Percentiles rank a stretch among this genome's conserved stretches.
phyloP scores from a whole-genome alignment of 2,888 invertebrate species.

The Drymonia ruficornis region DNA sequence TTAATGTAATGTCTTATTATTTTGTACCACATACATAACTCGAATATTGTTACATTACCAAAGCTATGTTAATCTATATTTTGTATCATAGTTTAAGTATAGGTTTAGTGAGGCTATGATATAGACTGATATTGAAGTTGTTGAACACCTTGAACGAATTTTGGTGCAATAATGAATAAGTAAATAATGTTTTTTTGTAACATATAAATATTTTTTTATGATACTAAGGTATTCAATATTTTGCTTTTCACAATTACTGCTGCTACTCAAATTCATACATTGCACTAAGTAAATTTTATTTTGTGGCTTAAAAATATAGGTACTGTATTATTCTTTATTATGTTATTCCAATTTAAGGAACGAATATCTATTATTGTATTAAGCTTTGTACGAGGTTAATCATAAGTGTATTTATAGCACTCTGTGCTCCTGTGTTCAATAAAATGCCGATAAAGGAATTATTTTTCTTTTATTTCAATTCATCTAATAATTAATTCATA shows the following conservation, averaged over 20 bases:
- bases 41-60: slow-evolving; percentile 48
- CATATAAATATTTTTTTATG: slow-evolving; percentile 9
- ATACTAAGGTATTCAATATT: slow-evolving; percentile 13
- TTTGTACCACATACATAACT: slow-evolving; percentile 8
- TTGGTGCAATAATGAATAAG: slow-evolving; percentile 13
- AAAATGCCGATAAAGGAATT: slow-evolving; percentile 50
- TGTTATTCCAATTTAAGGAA: slow-evolving; percentile 18
- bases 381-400: slow-evolving; percentile 49
- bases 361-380: slow-evolving; percentile 36
- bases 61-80: slow-evolving; percentile 50
- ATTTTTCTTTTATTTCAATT: slow-evolving; percentile 13
- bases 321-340: slow-evolving; percentile 12
- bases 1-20: neutral
- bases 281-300: slow-evolving; percentile 2
- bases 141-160: slow-evolving; percentile 22
- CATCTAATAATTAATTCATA: neutral
- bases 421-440: slow-evolving; percentile 67
- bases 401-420: slow-evolving; percentile 57
- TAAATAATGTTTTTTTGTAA: slow-evolving; percentile 10
- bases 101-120: slow-evolving; percentile 56
- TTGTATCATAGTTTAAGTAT: slow-evolving; percentile 42
- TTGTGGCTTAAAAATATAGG: neutral
- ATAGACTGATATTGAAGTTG: slow-evolving; percentile 51
- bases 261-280: slow-evolving; percentile 12
- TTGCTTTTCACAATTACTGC: slow-evolving; percentile 1